phyloP scores from a whole-genome alignment of 2,888 invertebrate genomes.

The Drosophila maculinotata region DNA sequence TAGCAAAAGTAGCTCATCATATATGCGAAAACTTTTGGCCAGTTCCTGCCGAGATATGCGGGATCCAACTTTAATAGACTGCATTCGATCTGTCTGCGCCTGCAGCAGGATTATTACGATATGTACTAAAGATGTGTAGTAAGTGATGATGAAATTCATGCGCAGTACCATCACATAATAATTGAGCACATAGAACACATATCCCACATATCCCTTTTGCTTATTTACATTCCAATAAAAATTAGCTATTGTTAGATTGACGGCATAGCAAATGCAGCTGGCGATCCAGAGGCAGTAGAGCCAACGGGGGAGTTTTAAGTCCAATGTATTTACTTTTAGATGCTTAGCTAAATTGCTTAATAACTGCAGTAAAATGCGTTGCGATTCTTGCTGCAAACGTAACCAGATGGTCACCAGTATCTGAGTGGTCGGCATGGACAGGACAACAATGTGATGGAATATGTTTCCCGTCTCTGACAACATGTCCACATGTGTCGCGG shows the following conservation, averaged over 20 bases:
- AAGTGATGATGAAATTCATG: constrained; percentile 2
- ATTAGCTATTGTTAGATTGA: too few relatives aligned
- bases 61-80: not conserved
- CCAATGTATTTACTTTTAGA: constrained; percentile 1
- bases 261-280: not conserved
- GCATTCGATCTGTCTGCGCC: constrained; percentile 1
- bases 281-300: constrained; percentile 1
- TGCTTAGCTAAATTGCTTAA: not conserved
- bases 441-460: not conserved
- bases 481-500: not conserved
- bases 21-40: not conserved
- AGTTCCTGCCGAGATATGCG: too few relatives aligned
- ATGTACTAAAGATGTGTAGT: not conserved
- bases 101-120: not conserved
- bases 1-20: not conserved
- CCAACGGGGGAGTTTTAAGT: not conserved
- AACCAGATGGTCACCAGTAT: constrained; percentile 2
- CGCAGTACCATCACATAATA: constrained; percentile 1
- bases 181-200: not conserved
- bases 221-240: not conserved
- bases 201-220: too few relatives aligned
- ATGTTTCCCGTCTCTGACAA: not conserved
- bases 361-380: not conserved
- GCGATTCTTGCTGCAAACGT: not conserved
- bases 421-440: not conserved